phyloP scores from a whole-genome alignment of 2,888 invertebrate genomes.

The Seladonia tumulorum region DNA sequence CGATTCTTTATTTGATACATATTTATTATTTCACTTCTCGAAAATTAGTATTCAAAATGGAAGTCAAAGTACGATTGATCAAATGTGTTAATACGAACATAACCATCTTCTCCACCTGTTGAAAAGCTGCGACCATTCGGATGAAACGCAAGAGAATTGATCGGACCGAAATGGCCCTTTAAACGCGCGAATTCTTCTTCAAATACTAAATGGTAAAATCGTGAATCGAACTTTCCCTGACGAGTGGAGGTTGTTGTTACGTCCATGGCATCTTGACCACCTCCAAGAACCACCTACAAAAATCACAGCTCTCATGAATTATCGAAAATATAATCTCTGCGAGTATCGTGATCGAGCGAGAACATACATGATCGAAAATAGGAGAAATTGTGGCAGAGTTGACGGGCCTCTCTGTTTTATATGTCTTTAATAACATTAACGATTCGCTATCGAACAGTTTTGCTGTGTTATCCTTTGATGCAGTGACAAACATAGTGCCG shows the following conservation, averaged over 20 bases:
- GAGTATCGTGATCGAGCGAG: not conserved
- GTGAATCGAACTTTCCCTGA: conserved; percentile 98
- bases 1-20: conserved; percentile 30
- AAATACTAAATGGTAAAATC: conserved; percentile 89
- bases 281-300: conserved; percentile 93
- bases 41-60: conserved; percentile 92
- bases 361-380: conserved; percentile 93
- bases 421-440: conserved; percentile 95
- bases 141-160: conserved; percentile 99
- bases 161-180: conserved; percentile 99
- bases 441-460: conserved; percentile 96
- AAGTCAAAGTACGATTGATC: conserved; percentile 98
- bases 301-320: conserved; percentile 19
- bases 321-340: not conserved
- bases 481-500: conserved; percentile 97
- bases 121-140: conserved; percentile 98
- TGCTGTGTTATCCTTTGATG: conserved; percentile 98
- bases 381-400: conserved; percentile 99
- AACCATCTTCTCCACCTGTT: conserved; percentile 99
- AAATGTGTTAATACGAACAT: conserved; percentile 97
- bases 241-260: conserved; percentile 97
- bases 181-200: conserved; percentile 93
- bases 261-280: conserved; percentile 99
- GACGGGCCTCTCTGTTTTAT: conserved; percentile 98
- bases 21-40: conserved; percentile 38